phyloP scores from a whole-genome alignment of 2,888 invertebrate species.

The Metacarcinus magister region DNA sequence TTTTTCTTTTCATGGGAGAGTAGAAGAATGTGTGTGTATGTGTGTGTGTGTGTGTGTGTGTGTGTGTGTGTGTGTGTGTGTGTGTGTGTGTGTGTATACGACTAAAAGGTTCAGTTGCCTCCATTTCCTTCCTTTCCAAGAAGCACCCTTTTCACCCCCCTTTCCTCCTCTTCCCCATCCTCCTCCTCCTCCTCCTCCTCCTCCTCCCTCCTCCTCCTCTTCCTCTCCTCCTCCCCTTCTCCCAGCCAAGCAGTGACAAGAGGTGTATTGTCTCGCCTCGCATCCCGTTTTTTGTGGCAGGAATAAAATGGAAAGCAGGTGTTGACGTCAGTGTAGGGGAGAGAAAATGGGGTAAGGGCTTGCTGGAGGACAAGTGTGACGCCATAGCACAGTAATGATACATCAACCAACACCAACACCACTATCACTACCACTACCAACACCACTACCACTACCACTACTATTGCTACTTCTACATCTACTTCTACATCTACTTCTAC shows the following conservation, averaged over 20 bases:
- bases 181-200: not conserved
- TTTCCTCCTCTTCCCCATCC: not conserved
- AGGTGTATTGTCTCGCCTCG: not conserved
- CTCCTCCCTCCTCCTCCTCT: not conserved
- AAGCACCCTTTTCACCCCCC: not conserved
- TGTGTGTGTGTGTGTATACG: no score
- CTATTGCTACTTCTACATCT: not conserved
- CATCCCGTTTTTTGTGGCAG: not conserved
- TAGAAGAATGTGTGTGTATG: no score
- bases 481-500: not conserved
- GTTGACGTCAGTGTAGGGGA: slow-evolving; percentile 18
- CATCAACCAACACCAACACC: not conserved
- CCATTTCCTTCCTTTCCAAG: not conserved
- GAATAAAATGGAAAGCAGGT: slow-evolving; percentile 43
- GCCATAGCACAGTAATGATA: not conserved
- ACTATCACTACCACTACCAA: not conserved
- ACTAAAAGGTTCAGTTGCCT: no score
- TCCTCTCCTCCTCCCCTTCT: slow-evolving; percentile 22
- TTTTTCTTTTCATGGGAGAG: no score
- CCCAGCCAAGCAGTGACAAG: not conserved
- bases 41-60: no score
- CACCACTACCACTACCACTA: not conserved
- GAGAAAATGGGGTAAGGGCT: slow-evolving; percentile 30
- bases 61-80: no score
- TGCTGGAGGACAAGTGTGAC: slow-evolving; percentile 22